These are phyloP conservation scores for Scopus umbretta DNA, from an alignment of 2,113 vertebrate species.

Conservation along the genomic window DNA sequence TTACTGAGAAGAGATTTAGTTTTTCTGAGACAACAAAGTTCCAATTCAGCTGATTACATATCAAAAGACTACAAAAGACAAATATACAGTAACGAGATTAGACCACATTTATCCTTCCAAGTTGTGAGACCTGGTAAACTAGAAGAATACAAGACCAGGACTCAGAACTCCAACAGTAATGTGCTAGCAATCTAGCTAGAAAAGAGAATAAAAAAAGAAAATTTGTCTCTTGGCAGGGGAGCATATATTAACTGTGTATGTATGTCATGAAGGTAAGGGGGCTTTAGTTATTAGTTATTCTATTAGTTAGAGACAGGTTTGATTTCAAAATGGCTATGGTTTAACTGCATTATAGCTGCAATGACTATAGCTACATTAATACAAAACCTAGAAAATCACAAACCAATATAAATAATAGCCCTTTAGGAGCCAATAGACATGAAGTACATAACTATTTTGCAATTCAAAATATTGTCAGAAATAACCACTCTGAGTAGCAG, in stretches of 20 bases:
- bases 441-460: not conserved
- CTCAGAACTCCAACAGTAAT: not conserved
- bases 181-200: not conserved
- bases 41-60: not conserved
- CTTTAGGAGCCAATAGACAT: not conserved
- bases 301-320: not conserved
- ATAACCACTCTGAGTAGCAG: not conserved
- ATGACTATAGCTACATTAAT: not conserved
- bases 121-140: not conserved
- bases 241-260: not conserved
- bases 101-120: not conserved
- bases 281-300: not conserved
- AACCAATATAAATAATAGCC: not conserved
- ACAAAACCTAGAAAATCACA: not conserved
- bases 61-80: not conserved
- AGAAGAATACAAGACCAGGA: not conserved
- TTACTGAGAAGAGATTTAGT: not conserved
- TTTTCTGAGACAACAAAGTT: not conserved
- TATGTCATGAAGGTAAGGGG: not conserved
- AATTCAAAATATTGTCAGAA: not conserved
- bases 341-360: not conserved
- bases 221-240: rapidly evolving
- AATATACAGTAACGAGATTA: not conserved
- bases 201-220: not conserved
- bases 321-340: not conserved